Base-by-base conservation (phyloP, 1,140 invertebrate genomes). In the Panagrolaimus sp. region DNA sequence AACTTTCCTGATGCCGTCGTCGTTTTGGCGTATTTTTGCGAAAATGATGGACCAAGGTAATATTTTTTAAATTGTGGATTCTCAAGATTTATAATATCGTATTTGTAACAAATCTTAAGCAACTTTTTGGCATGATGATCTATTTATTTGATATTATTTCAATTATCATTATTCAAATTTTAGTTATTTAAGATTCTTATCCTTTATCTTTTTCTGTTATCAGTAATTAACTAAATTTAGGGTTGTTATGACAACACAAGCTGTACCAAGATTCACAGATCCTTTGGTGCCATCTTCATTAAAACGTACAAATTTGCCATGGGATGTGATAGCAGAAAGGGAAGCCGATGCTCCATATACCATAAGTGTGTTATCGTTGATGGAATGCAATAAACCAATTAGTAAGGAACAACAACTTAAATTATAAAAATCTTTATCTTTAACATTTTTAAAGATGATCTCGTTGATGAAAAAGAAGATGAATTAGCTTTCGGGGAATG, bases 1-100 rank as follows among this genome's bases (percentile, higher is more conserved):
- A 28, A 58, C 52, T 58, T 58, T 17, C 52, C 52, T n/a, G 52
- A 58, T 58, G 52, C 52, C 52, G 28, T 58, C 52, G 10, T 58
- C 10, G 52, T 28, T 2, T 17, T 58, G 52, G 15, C 21, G 21
- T 21, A 58, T 28, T 58, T 58, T 58, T 58, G 52, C 17, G 52
- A 58, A 28, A 21, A 58, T 12, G 15, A 58, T 26, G 52, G 52
- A 8, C 14, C 52, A 38, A 38, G 32, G 32, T 38, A 38, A 38
- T 38, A 38, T 38, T 38, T 38, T 7, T 38, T 38, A 4, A 38
- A 4, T 7, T 38, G 7, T 38, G 32, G 32, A 38, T 38, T 38
- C n/a, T n/a, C n/a, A n/a, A n/a, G n/a, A n/a, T n/a, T n/a, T n/a
- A n/a, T n/a, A n/a, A n/a, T n/a, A n/a, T n/a, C n/a, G n/a, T n/a